These are phyloP conservation scores for Rhinolophus sinicus DNA, from an alignment of 2,113 vertebrate species.

Conservation along the genomic window DNA sequence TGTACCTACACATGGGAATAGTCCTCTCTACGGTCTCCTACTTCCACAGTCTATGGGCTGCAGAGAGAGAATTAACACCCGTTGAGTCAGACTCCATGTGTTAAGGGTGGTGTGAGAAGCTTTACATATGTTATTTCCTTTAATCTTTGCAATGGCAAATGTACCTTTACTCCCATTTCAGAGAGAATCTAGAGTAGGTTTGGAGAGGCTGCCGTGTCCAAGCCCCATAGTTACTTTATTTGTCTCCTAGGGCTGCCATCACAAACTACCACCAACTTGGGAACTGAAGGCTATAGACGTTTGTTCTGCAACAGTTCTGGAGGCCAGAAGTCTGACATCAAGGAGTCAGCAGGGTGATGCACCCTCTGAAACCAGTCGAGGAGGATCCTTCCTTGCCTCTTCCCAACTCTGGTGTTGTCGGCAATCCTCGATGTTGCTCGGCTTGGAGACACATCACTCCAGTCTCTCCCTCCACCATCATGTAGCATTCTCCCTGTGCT, in stretches of 20 bases:
- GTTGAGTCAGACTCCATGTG: not conserved
- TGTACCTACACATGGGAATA: not conserved
- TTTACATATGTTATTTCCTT: not conserved
- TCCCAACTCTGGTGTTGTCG: not conserved
- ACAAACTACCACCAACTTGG: not conserved
- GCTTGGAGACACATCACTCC: not conserved
- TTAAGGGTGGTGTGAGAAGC: not conserved
- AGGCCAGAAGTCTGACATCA: too few species aligned
- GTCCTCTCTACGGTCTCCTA: not conserved
- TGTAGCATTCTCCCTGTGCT: fast-evolving
- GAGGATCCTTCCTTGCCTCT: fast-evolving
- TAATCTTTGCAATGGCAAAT: not conserved
- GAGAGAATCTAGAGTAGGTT: not conserved
- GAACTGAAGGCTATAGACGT: not conserved
- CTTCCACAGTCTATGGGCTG: not conserved
- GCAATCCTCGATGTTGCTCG: fast-evolving
- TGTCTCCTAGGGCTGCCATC: fast-evolving
- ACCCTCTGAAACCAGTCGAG: not conserved
- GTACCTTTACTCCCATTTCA: not conserved
- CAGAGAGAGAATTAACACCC: not conserved
- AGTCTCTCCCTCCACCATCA: fast-evolving
- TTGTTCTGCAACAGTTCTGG: fast-evolving
- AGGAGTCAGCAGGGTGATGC: fast-evolving
- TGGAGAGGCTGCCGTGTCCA: not conserved
- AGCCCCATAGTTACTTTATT: not conserved